phyloP scores from a whole-genome alignment of 1,140 invertebrate species.

The Littorina saxatilis region DNA sequence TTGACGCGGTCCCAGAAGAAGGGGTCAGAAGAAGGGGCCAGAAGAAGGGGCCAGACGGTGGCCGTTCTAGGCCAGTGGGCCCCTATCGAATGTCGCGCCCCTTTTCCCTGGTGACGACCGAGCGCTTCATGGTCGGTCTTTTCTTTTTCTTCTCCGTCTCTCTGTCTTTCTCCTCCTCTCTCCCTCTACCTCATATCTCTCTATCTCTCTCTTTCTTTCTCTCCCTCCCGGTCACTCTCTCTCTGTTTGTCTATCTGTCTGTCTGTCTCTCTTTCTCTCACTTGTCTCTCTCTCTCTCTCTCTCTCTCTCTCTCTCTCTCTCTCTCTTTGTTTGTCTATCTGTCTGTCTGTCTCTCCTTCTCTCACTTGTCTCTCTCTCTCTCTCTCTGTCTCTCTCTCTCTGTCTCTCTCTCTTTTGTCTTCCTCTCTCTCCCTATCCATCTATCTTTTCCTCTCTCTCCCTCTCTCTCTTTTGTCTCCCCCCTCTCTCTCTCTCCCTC shows the following conservation, averaged over 20 bases:
- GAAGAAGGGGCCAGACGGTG: no score
- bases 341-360: neutral
- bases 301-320: neutral
- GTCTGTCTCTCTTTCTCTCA: neutral
- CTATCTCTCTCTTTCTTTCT: neutral
- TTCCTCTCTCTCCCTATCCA: neutral
- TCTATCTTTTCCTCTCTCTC: no score
- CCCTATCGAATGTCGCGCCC: no score
- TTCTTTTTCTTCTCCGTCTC: neutral
- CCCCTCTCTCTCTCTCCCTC: neutral
- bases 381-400: slow-evolving; percentile 11
- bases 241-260: neutral
- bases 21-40: no score
- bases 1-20: no score
- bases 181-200: neutral
- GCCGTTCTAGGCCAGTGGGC: no score
- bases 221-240: neutral
- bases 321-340: neutral
- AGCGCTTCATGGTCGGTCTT: no score
- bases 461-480: neutral
- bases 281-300: neutral
- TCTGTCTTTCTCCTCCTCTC: neutral
- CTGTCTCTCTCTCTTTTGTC: neutral
- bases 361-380: neutral
- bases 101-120: no score